Evolutionary conservation across 23 tunicate species (phyloP).

Genomic region (Ascidia mentula): DNA sequence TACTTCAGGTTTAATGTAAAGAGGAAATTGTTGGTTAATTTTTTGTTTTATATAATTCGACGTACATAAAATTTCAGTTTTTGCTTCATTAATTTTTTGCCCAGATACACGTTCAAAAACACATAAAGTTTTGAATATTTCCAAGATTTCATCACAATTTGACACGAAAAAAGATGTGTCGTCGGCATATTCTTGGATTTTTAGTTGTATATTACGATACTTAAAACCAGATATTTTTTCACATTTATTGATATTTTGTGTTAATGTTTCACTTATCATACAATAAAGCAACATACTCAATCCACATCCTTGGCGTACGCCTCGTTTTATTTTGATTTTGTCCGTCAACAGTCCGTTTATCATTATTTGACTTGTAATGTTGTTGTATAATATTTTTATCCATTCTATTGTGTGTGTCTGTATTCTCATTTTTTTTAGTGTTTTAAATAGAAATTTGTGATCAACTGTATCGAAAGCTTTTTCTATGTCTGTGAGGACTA

Average conservation of each 20-base stretch:
- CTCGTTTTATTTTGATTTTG: slow-evolving; percentile 10
- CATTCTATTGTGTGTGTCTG: not conserved
- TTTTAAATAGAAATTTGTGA: slow-evolving; percentile 15
- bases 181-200: slow-evolving; percentile 37
- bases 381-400: slow-evolving; percentile 8
- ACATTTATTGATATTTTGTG: not conserved
- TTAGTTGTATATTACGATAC: slow-evolving; percentile 5
- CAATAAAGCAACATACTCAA: slow-evolving; percentile 26
- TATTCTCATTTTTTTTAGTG: not conserved
- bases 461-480: slow-evolving; percentile 6
- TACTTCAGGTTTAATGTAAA: not conserved
- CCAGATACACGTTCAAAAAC: slow-evolving; percentile 12
- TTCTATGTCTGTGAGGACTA: not conserved
- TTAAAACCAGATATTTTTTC: slow-evolving; percentile 1
- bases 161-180: slow-evolving; percentile 7
- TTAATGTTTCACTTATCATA: slow-evolving; percentile 7
- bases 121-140: not conserved
- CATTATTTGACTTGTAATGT: slow-evolving; percentile 8
- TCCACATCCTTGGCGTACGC: slow-evolving; percentile 43
- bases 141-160: not conserved
- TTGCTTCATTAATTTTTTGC: slow-evolving; percentile 18
- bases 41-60: not conserved
- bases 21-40: not conserved
- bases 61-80: slow-evolving; percentile 15
- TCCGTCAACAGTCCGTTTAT: slow-evolving; percentile 1